These are phyloP conservation scores for Oreortyx pictus DNA, from an alignment of 2,797 vertebrate genomes.

Conservation along the genomic window DNA sequence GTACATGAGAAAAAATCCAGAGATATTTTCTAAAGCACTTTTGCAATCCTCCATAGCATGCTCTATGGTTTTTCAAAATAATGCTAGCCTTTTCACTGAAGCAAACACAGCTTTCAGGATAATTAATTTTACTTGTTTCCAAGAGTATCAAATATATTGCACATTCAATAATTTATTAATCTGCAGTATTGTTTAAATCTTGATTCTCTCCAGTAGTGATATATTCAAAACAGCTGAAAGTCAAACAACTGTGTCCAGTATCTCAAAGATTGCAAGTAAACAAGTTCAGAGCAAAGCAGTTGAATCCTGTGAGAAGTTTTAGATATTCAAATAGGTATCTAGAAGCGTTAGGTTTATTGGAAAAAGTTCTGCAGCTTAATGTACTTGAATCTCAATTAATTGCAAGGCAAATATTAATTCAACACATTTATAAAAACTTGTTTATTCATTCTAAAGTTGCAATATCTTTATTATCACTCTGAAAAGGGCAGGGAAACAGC, in stretches of 20 bases:
- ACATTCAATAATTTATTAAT: slow-evolving; percentile 51
- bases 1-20: background rate
- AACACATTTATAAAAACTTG: background rate
- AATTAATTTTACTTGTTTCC: slow-evolving; percentile 22
- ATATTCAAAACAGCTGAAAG: slow-evolving; percentile 41
- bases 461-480: background rate
- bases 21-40: slow-evolving; percentile 5
- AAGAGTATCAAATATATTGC: slow-evolving; percentile 14
- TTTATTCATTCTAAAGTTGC: background rate
- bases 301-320: background rate
- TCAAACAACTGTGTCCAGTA: background rate
- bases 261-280: slow-evolving; percentile 27
- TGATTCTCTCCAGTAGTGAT: slow-evolving; percentile 15
- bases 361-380: background rate
- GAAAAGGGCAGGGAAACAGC: background rate
- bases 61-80: background rate
- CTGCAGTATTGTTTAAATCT: slow-evolving; percentile 5
- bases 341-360: background rate
- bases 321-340: background rate
- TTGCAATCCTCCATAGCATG: background rate
- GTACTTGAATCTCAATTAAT: background rate
- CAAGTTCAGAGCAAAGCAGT: background rate
- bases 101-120: slow-evolving; percentile 3
- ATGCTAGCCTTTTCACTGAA: slow-evolving; percentile 7
- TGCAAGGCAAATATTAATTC: background rate